Base-by-base conservation (phyloP, 2,113 vertebrate species). In the Indicator maculatus region DNA sequence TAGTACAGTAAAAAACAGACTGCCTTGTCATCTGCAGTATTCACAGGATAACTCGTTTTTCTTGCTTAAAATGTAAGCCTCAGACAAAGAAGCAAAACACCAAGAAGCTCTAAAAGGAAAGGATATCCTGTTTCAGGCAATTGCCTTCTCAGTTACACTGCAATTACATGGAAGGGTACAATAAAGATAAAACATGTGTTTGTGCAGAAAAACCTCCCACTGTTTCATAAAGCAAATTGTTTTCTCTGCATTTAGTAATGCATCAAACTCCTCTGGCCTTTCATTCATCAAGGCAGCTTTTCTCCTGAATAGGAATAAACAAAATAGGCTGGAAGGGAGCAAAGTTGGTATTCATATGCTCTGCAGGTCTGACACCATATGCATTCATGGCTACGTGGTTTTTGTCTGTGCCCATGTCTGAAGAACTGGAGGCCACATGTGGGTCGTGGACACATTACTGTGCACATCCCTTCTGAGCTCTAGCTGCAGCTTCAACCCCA, bases 51-150 rank as follows among this genome's bases (percentile, higher is more conserved):
- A 82, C 75, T 85, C 75, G 83, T 72, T 93, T 94, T 95, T 84
- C 91, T 44, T 63, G 86, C 50, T 91, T 66, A 52, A 85, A 86
- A 60, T 41, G 11, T 79, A 89, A 92, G 41, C 58, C 67, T 61
- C 69, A 56, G 53, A 60, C 53, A 80, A 91, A 77, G 23, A 73
- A 93, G 31, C 26, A 81, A 59, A 75, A 74, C 30, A 76, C 30
- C 30, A 72, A 59, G 38, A 78, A 74, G 59, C 24, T 89, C 50
- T 80, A 50, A 77, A 73, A 91, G n/a, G 83, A 89, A 12, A 0
- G 0, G 41, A 44, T 94, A 95, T 89, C 89, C 72, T 41, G 30
- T 93, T 95, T 81, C 94, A 91, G 64, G 74, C 82, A 91, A 96
- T 88, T 55, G 64, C 44, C 72, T 94, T 88, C 93, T 93, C 89